These are phyloP conservation scores for Gymnoscopelus microlampas DNA, from an alignment of 2,797 vertebrate genomes.

Conservation along the genomic window DNA sequence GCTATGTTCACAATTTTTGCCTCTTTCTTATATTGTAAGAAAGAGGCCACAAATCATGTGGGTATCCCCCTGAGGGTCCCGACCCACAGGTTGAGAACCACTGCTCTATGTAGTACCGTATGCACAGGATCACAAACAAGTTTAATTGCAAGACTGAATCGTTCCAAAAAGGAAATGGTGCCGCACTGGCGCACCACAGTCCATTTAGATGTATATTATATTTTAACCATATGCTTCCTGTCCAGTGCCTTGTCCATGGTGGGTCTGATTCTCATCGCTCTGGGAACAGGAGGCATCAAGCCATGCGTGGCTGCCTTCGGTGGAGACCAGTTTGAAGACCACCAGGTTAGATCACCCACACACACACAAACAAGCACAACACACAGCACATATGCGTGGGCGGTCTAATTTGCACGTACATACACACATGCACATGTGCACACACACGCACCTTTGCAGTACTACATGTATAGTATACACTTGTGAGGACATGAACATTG, in stretches of 20 bases:
- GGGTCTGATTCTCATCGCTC: constrained; percentile 89
- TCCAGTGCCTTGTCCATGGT: constrained; percentile 86
- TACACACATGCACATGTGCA: background rate
- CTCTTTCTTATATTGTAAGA: too few relatives aligned
- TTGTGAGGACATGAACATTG: too few relatives aligned
- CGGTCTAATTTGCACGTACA: background rate
- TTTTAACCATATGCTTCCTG: too few relatives aligned
- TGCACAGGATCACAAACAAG: too few relatives aligned
- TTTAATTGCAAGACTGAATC: too few relatives aligned
- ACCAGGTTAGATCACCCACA: constrained; percentile 81
- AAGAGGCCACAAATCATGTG: too few relatives aligned
- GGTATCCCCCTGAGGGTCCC: too few relatives aligned
- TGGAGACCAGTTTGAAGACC: constrained; percentile 94
- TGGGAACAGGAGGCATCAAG: constrained; percentile 97
- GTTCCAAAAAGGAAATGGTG: too few relatives aligned
- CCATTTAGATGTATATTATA: background rate
- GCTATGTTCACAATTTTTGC: too few relatives aligned
- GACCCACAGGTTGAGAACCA: too few relatives aligned
- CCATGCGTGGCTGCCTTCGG: constrained; percentile 97
- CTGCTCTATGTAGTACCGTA: too few relatives aligned
- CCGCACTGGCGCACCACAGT: background rate
- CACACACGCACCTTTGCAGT: background rate
- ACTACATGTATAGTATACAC: background rate
- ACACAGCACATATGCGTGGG: background rate
- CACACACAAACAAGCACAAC: background rate